These are phyloP conservation scores for Meriones psammophilus DNA, from an alignment of 2,797 vertebrate species.

Conservation along the genomic window DNA sequence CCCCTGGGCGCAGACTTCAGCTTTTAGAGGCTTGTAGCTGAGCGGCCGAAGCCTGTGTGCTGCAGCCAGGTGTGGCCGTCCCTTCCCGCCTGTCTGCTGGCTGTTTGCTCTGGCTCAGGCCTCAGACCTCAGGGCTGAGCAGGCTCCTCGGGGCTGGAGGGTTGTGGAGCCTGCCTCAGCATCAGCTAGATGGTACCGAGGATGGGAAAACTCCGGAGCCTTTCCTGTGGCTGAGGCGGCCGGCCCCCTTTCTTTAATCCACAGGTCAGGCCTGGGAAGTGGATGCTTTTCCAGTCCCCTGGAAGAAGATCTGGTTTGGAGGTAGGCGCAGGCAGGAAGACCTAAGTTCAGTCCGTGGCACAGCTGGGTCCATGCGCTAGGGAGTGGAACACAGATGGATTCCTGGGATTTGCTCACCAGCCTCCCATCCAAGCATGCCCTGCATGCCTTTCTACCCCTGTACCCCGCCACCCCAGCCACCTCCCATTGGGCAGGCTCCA, in stretches of 20 bases:
- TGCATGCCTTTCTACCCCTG: background rate
- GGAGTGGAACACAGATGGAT: background rate
- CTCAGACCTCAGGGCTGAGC: background rate
- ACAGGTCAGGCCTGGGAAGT: fast-evolving
- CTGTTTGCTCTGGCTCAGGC: background rate
- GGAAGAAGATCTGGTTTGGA: background rate
- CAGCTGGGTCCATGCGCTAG: too few relatives aligned
- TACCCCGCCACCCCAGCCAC: background rate
- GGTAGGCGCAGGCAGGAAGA: background rate
- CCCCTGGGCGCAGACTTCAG: fast-evolving
- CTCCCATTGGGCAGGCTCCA: background rate
- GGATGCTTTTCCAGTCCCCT: background rate
- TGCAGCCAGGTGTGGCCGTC: background rate
- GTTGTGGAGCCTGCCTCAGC: fast-evolving
- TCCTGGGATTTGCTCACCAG: background rate
- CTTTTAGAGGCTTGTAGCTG: background rate
- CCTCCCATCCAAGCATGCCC: background rate
- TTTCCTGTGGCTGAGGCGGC: fast-evolving
- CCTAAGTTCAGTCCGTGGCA: background rate
- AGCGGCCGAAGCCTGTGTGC: background rate
- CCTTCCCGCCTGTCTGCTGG: background rate
- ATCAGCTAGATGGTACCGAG: background rate
- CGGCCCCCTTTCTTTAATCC: background rate
- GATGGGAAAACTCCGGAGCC: background rate
- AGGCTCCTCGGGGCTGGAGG: background rate